Percentiles rank a stretch among this genome's conserved stretches.
Conservation (phyloP, 1,140 invertebrate species). For the Drosophila simulans region DNA sequence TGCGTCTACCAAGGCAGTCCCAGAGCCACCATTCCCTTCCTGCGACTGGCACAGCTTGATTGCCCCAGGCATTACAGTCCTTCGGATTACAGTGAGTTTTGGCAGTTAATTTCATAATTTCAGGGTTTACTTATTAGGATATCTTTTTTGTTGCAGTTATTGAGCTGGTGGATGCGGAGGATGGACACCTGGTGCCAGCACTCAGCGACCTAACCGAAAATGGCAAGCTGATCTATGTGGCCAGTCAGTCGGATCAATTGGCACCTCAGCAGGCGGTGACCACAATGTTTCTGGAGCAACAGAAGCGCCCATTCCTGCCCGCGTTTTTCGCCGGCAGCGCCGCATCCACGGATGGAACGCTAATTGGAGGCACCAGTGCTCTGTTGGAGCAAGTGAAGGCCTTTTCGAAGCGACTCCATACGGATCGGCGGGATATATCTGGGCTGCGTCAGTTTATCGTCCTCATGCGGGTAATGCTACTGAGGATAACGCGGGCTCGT, state of each 20-base stretch:
- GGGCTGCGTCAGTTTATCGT: conserved; percentile 74
- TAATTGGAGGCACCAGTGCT: conserved; percentile 70
- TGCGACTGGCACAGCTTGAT: conserved; percentile 87
- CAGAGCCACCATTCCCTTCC: conserved; percentile 89
- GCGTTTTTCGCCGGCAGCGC: conserved; percentile 63
- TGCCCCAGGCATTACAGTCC: conserved; percentile 94
- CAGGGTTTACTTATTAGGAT: too few species aligned
- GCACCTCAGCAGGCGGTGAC: conserved; percentile 69
- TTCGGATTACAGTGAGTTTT: conserved; percentile 90
- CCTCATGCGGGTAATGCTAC: conserved; percentile 73
- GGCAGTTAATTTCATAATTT: too few species aligned
- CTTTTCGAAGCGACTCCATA: conserved; percentile 56
- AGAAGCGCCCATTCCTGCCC: conserved; percentile 65
- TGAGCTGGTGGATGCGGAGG: conserved; percentile 84
- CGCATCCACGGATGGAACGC: conserved; percentile 64
- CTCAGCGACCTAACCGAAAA: conserved; percentile 85
- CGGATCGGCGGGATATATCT: conserved; percentile 62
- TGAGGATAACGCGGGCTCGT: conserved; percentile 75
- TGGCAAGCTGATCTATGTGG: conserved; percentile 84
- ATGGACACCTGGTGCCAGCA: conserved; percentile 63
- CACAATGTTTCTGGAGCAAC: conserved; percentile 74
- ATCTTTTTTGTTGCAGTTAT: conserved; percentile 78
- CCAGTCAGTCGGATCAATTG: conserved; percentile 22
- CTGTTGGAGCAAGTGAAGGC: conserved; percentile 75
- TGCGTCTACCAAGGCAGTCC: conserved; percentile 92